Evolutionary conservation across 2,888 invertebrate genomes (phyloP).

Genomic region (Euproctis similis): DNA sequence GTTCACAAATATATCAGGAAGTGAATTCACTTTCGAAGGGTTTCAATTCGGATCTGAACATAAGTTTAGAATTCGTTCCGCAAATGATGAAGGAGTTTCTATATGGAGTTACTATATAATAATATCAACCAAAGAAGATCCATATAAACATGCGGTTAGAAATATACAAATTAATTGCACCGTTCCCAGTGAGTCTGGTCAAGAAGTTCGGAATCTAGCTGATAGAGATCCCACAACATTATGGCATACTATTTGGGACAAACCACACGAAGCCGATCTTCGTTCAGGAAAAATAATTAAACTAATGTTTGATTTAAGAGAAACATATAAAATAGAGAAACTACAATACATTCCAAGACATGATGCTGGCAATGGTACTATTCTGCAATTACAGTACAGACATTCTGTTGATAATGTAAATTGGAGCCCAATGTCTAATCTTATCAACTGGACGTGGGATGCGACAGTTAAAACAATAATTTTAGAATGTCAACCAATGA

Average conservation of each 20-base stretch:
- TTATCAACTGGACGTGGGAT: slow-evolving; percentile 32
- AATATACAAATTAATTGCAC: slow-evolving; percentile 36
- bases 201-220: slow-evolving; percentile 35
- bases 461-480: slow-evolving; percentile 35
- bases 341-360: slow-evolving; percentile 48
- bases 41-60: slow-evolving; percentile 39
- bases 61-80: slow-evolving; percentile 47
- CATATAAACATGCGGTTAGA: slow-evolving; percentile 34
- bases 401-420: slow-evolving; percentile 33
- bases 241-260: slow-evolving; percentile 45
- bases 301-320: slow-evolving; percentile 37
- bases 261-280: slow-evolving; percentile 24
- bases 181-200: slow-evolving; percentile 33
- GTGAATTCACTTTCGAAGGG: slow-evolving; percentile 36
- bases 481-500: slow-evolving; percentile 30
- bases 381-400: slow-evolving; percentile 41
- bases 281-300: slow-evolving; percentile 27
- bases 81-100: slow-evolving; percentile 36
- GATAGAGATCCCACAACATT: slow-evolving; percentile 26
- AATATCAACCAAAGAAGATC: slow-evolving; percentile 35
- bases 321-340: slow-evolving; percentile 35
- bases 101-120: slow-evolving; percentile 48
- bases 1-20: slow-evolving; percentile 41
- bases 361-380: slow-evolving; percentile 53
- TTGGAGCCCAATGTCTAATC: slow-evolving; percentile 39